Evolutionary conservation across 2,113 vertebrate genomes (phyloP).

Genomic region (Toxotes jaculatrix): DNA sequence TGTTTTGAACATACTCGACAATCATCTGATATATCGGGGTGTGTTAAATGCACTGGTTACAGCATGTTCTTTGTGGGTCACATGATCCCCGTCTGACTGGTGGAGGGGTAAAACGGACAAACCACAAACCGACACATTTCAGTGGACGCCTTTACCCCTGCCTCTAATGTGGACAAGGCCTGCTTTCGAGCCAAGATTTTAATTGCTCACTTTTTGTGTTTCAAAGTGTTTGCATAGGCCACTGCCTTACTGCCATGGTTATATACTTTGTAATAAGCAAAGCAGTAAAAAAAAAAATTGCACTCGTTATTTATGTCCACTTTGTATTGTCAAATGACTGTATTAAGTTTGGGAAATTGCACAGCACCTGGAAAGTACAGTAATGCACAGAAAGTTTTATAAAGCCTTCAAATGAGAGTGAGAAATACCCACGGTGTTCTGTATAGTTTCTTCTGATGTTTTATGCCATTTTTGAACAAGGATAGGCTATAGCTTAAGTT

Average conservation of each 20-base stretch:
- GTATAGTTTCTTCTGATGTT: slow-evolving; percentile 20
- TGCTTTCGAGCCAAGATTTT: slow-evolving; percentile 39
- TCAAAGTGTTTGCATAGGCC: slow-evolving; percentile 42
- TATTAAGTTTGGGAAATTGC: slow-evolving; percentile 40
- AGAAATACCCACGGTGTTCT: not conserved
- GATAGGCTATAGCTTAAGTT: slow-evolving; percentile 10
- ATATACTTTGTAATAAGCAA: slow-evolving; percentile 47
- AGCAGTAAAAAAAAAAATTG: slow-evolving; percentile 51
- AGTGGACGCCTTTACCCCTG: slow-evolving; percentile 18
- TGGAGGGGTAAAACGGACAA: slow-evolving; percentile 30
- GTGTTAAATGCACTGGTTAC: slow-evolving; percentile 26
- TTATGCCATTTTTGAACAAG: slow-evolving; percentile 3
- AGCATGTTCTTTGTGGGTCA: slow-evolving; percentile 50
- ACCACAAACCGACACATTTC: not conserved
- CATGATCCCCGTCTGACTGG: slow-evolving; percentile 42
- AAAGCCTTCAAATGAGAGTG: not conserved
- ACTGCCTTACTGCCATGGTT: slow-evolving; percentile 51
- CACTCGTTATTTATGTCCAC: slow-evolving; percentile 71
- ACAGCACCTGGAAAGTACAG: slow-evolving; percentile 36
- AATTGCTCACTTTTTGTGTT: slow-evolving; percentile 40
- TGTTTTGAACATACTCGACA: slow-evolving; percentile 28
- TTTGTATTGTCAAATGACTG: slow-evolving; percentile 42
- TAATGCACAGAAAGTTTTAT: slow-evolving; percentile 10
- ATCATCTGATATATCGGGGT: slow-evolving; percentile 21
- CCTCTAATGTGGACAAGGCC: slow-evolving; percentile 15